Conservation (phyloP, 2,888 invertebrate genomes). For the Tolmerus cingulatus region DNA sequence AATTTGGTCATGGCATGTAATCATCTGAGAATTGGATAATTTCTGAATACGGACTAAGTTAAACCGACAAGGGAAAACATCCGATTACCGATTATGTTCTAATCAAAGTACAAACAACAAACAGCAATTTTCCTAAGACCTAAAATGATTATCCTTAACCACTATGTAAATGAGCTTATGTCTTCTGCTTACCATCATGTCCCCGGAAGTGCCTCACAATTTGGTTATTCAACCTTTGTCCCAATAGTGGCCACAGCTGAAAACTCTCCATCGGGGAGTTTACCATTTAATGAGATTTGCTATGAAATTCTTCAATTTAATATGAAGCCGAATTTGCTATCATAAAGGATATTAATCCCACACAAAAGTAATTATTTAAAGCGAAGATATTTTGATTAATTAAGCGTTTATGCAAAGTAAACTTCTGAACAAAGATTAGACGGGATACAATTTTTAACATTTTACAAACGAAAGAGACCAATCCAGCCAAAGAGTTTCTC, state of each 20-base stretch:
- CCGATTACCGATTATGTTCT: not conserved
- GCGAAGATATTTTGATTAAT: not conserved
- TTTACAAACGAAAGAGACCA: not conserved
- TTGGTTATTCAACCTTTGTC: not conserved
- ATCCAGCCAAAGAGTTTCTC: not conserved
- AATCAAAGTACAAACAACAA: not conserved
- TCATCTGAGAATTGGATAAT: not conserved
- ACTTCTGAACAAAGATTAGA: not conserved
- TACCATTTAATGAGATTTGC: not conserved
- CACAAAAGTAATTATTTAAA: not conserved
- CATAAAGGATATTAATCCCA: not conserved
- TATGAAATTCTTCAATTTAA: not conserved
- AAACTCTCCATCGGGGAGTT: not conserved
- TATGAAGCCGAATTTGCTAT: not conserved
- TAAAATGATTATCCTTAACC: not conserved
- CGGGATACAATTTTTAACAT: not conserved
- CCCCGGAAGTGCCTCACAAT: not conserved
- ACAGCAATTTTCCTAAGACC: not conserved
- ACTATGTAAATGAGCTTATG: not conserved
- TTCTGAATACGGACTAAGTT: not conserved
- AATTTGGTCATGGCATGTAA: not conserved
- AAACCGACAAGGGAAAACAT: not conserved
- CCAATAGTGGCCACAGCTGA: not conserved
- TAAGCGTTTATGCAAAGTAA: not conserved
- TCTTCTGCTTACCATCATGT: not conserved